Conservation (phyloP, 2,113 vertebrate species). For the Nesoenas mayeri region DNA sequence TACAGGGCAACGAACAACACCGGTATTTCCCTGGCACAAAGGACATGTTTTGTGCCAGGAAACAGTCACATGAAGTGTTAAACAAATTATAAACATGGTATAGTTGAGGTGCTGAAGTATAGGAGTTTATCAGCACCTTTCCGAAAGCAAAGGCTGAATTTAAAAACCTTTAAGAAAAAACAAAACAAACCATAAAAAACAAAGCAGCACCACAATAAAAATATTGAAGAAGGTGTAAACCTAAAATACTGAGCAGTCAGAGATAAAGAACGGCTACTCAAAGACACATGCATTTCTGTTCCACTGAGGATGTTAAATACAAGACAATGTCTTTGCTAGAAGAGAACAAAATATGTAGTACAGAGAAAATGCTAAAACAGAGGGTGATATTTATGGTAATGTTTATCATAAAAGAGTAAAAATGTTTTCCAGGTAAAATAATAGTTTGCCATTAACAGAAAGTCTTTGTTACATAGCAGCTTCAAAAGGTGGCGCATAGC, state of each 20-base stretch:
- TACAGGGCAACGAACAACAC: neutral
- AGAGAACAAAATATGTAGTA: neutral
- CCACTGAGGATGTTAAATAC: neutral
- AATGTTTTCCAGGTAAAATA: neutral
- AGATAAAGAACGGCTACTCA: neutral
- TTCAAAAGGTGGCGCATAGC: neutral
- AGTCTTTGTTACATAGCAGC: neutral
- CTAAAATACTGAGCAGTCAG: neutral
- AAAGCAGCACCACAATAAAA: too few relatives aligned
- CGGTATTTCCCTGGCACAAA: neutral
- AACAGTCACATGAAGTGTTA: neutral
- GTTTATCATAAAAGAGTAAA: neutral
- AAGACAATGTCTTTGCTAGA: neutral
- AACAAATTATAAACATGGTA: neutral
- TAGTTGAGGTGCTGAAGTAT: neutral
- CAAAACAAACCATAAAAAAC: neutral
- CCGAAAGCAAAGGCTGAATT: neutral
- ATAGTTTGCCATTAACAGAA: neutral
- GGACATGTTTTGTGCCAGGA: neutral
- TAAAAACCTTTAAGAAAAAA: neutral
- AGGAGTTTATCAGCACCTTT: neutral
- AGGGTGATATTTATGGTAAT: neutral
- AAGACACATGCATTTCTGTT: neutral
- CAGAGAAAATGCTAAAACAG: neutral
- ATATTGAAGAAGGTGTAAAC: neutral